Evolutionary conservation across 1,140 invertebrate species (phyloP), one percentile per base, ranked within the genome.

Genomic region (Limonius californicus): DNA sequence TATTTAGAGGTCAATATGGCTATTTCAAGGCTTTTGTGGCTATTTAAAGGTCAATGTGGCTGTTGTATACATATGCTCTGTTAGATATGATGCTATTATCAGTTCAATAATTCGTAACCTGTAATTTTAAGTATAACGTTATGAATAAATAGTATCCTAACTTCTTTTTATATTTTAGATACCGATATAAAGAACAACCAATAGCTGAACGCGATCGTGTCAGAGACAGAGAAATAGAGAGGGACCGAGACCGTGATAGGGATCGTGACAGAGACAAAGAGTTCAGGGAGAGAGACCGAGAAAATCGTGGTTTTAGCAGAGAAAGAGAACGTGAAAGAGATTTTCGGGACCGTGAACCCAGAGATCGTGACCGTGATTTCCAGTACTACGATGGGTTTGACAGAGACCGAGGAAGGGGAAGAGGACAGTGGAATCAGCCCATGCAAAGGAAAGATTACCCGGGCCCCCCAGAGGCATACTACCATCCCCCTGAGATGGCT

Each of bases 181-280:
- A 70, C 55, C 63, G 69, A 8, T 66, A 68, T 45, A 68, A 68
- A 50, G 68, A 65, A 11, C 16, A 32, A 15, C n/a, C 54, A 20
- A 8, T 39, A 1, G 1, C 19, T 43, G 57, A 64, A 12, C 27
- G 57, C 71, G 69, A 74, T 69, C 62, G 71, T 71, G 67, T 56
- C 12, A 76, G 64, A 27, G 66, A 68, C 12, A 50, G 47, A 45
- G 62, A 62, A 32, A 19, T 16, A 7, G 57, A 59, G 4, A 19
- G 57, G 11, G 42, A 54, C 8, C 7, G 35, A 12, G 35, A 32
- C 11, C n/a, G n/a, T n/a, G n/a, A n/a, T n/a, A n/a, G 6, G 12
- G 32, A 50, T 15, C 42, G 58, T 8, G 58, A 60, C 1, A 30
- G 59, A 35, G 57, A 57, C 18, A 14, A 45, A n/a, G 42, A 45